phyloP scores from a whole-genome alignment of 2,888 invertebrate genomes.

The Drosophila subsilvestris region DNA sequence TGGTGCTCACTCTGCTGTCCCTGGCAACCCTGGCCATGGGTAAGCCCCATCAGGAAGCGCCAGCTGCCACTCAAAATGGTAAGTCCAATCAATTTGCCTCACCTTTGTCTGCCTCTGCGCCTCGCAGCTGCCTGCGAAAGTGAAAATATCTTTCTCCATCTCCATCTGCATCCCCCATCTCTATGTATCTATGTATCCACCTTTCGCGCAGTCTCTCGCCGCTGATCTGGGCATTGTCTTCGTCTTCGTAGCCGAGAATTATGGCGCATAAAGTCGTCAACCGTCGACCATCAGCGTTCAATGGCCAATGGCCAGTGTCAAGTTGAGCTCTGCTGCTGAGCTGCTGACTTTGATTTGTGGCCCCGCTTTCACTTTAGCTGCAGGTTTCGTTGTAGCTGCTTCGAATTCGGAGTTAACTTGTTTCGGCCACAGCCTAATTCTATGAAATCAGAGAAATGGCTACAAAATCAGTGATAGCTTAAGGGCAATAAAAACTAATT shows the following conservation, averaged over 20 bases:
- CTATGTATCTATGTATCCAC: not conserved
- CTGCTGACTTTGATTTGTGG: conserved; percentile 68
- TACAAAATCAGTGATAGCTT: not conserved
- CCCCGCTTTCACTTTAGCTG: conserved; percentile 68
- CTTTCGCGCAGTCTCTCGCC: conserved; percentile 10
- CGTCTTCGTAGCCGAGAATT: conserved; percentile 50
- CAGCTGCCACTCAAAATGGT: conserved; percentile 54
- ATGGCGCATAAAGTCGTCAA: conserved; percentile 47
- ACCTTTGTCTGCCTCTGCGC: conserved; percentile 6
- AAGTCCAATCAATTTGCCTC: conserved; percentile 41
- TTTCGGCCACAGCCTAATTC: conserved; percentile 18
- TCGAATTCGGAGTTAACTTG: not conserved
- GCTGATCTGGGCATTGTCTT: conserved; percentile 11
- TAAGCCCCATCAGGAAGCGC: conserved; percentile 57
- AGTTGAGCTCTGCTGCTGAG: conserved; percentile 10
- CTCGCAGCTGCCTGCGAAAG: conserved; percentile 33
- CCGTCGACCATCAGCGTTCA: conserved; percentile 34
- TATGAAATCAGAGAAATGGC: conserved; percentile 7
- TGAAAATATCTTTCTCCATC: conserved; percentile 22
- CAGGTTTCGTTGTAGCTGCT: conserved; percentile 28
- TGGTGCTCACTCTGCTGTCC: conserved; percentile 9
- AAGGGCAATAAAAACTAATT: no score
- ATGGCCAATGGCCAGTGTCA: conserved; percentile 19
- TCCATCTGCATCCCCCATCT: no score
- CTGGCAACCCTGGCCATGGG: conserved; percentile 31